phyloP scores from a whole-genome alignment of 2,888 invertebrate species.

The Eumacrocentrus americanus region DNA sequence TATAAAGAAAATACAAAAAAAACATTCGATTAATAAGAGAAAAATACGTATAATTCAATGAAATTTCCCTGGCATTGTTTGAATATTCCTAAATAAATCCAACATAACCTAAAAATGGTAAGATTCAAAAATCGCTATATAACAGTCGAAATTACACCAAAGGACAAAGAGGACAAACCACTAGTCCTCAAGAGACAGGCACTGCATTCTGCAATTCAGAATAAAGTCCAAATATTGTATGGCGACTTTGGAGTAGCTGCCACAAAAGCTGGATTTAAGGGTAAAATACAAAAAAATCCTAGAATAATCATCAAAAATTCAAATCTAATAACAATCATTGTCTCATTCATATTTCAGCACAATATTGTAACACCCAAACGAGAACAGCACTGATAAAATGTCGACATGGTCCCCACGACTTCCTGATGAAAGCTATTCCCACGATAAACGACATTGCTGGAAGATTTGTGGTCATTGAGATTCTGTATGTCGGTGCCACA shows the following conservation, averaged over 20 bases:
- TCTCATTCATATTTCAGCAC: conserved; percentile 62
- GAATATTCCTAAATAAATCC: not conserved
- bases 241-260: conserved; percentile 80
- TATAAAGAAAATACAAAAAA: too few relatives aligned
- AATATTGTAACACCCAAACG: conserved; percentile 80
- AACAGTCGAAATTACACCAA: conserved; percentile 69
- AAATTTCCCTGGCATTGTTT: not conserved
- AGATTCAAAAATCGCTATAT: conserved; percentile 75
- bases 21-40: too few relatives aligned
- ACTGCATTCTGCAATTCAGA: conserved; percentile 67
- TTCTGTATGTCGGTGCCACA: conserved; percentile 78
- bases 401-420: conserved; percentile 77
- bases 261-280: conserved; percentile 71
- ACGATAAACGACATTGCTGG: conserved; percentile 72
- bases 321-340: not conserved
- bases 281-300: conserved; percentile 36
- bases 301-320: conserved; percentile 5
- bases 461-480: conserved; percentile 68
- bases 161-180: conserved; percentile 62
- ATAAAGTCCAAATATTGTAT: conserved; percentile 72
- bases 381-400: conserved; percentile 75
- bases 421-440: conserved; percentile 73
- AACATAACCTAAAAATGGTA: conserved; percentile 63
- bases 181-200: conserved; percentile 64
- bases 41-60: too few relatives aligned